Conservation (phyloP, 2,888 invertebrate species). For the Xestia c-nigrum region DNA sequence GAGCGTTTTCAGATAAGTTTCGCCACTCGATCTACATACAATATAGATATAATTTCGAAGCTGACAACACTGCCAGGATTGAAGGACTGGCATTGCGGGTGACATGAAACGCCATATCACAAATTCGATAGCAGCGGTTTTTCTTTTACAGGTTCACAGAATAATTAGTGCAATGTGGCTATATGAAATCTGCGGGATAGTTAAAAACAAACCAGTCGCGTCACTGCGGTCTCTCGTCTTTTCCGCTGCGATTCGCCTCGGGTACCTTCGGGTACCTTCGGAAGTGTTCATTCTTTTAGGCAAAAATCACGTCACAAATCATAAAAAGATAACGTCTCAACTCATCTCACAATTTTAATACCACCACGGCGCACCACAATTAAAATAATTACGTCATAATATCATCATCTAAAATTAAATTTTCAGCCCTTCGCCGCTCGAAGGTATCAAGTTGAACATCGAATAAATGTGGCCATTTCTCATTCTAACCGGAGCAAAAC, state of each 20-base stretch:
- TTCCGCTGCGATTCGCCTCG: not conserved
- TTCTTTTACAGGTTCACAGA: no score
- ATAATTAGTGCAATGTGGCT: no score
- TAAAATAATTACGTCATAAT: conserved; percentile 86
- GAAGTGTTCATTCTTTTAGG: not conserved
- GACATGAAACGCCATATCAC: no score
- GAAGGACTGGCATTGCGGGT: no score
- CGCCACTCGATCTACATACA: not conserved
- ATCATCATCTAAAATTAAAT: conserved; percentile 87
- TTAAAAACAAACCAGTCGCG: not conserved
- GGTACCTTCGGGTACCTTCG: not conserved
- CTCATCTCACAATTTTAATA: conserved; percentile 57
- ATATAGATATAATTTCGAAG: not conserved
- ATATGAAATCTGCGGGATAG: not conserved
- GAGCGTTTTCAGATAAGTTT: not conserved
- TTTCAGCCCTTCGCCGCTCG: conserved; percentile 82
- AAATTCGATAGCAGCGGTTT: no score
- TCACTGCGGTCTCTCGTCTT: not conserved
- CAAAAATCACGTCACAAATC: conserved; percentile 23
- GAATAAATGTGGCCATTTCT: conserved; percentile 89
- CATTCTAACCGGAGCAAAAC: conserved; percentile 89
- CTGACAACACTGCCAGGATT: no score
- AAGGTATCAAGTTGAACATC: conserved; percentile 88
- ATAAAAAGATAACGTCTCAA: conserved; percentile 48
- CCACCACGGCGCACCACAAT: conserved; percentile 75